Evolutionary conservation across 92 coral and sea anemone genomes (phyloP).

Genomic region (Epizoanthus illoricatus): DNA sequence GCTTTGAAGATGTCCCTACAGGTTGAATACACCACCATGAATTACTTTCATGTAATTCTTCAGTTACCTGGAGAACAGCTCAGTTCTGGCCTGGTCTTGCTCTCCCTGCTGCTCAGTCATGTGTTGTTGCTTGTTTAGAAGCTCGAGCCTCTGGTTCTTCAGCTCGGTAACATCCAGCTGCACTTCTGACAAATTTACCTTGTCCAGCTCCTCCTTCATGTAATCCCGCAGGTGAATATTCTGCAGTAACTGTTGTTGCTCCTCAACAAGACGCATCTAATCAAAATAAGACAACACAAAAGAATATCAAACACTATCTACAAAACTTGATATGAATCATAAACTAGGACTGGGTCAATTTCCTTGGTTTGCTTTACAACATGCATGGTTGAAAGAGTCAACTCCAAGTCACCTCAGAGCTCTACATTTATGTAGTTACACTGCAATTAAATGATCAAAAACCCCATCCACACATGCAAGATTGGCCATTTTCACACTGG

Average conservation of each 20-base stretch:
- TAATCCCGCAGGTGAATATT: constrained; percentile 63
- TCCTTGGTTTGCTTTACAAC: too few relatives aligned
- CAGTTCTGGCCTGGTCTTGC: constrained; percentile 67
- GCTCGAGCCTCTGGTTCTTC: constrained; percentile 71
- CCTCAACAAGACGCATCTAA: constrained; percentile 84
- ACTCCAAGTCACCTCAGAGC: too few relatives aligned
- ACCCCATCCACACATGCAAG: too few relatives aligned
- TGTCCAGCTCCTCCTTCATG: constrained; percentile 40
- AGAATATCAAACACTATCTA: not conserved
- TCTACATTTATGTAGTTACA: too few relatives aligned
- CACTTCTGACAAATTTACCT: constrained; percentile 27
- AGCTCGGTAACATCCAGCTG: constrained; percentile 64
- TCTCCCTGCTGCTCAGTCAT: constrained; percentile 52
- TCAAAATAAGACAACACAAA: not conserved
- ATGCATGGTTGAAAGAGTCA: too few relatives aligned
- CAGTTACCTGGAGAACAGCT: constrained; percentile 42
- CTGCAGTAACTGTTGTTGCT: constrained; percentile 75
- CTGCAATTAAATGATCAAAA: too few relatives aligned
- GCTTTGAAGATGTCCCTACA: too few relatives aligned
- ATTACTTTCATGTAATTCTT: too few relatives aligned
- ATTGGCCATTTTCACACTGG: too few relatives aligned
- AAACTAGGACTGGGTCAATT: too few relatives aligned
- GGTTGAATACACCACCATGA: too few relatives aligned
- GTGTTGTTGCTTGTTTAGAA: constrained; percentile 66
- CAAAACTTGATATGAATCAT: too few relatives aligned